phyloP scores from a whole-genome alignment of 1,140 invertebrate genomes.

The Halictus rubicundus region DNA sequence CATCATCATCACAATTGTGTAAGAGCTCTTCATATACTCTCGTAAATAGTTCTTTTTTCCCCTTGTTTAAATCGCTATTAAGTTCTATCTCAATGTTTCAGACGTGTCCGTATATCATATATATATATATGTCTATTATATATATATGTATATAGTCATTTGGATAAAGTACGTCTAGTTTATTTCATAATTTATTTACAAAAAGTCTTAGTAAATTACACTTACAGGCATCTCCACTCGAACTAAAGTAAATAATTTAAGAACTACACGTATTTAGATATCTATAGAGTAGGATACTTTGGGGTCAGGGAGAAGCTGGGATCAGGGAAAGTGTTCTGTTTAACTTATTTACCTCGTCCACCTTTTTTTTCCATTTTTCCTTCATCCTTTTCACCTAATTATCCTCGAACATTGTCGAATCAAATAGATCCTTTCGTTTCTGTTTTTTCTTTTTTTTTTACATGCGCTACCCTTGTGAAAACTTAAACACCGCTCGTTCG shows the following conservation, averaged over 20 bases:
- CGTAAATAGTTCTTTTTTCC: conserved; percentile 17
- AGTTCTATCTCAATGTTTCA: neutral
- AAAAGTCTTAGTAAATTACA: conserved; percentile 81
- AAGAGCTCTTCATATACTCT: conserved; percentile 30
- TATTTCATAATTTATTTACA: conserved; percentile 81
- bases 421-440: conserved; percentile 39
- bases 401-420: conserved; percentile 38
- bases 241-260: conserved; percentile 81
- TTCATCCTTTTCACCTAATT: conserved; percentile 27
- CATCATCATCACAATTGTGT: conserved; percentile 17
- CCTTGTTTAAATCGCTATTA: conserved; percentile 41
- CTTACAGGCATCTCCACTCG: conserved; percentile 81
- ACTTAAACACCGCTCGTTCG: conserved; percentile 32
- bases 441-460: conserved; percentile 33
- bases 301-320: conserved; percentile 77
- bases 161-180: conserved; percentile 81
- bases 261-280: conserved; percentile 80
- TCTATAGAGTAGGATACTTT: conserved; percentile 80
- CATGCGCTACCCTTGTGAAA: conserved; percentile 18
- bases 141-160: conserved; percentile 53
- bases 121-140: no score
- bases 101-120: conserved; percentile 41
- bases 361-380: conserved; percentile 9
- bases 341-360: conserved; percentile 56
- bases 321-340: conserved; percentile 74